Evolutionary conservation across 2,113 vertebrate species (phyloP), one percentile per base, ranked within the genome.

Genomic region (Clinocottus analis): DNA sequence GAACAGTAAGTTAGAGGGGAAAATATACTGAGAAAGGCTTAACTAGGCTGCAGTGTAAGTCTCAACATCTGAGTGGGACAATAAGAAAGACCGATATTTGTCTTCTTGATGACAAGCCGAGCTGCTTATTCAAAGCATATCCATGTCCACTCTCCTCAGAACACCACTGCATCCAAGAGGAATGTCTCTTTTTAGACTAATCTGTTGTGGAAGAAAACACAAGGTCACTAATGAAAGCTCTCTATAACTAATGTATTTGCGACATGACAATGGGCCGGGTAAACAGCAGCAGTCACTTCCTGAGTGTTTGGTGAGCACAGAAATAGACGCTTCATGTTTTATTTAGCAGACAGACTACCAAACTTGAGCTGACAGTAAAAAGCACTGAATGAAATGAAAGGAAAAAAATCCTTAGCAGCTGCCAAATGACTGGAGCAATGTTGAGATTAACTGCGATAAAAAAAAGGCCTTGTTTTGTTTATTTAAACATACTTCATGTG

Each of bases 301-400:
- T 72, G 51, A 43, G 41, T 59, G 66, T 86, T 43, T 70, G 74
- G 37, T 77, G 75, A 82, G 49, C 61, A 79, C 80, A 79, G 82
- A 87, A 90, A 87, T 76, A 89, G 85, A 83, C 4, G 19, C 72
- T 70, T 89, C 77, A 88, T 91, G 60, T 89, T 90, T 91, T 86
- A 91, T 92, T 89, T 61, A 90, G 56, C 60, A 80, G 71, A 85
- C 72, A 63, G 72, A 75, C 53, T 65, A 67, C 79, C 83, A 74
- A 84, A 80, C 87, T 80, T 63, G 77, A 89, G 80, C 65, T 77
- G 80, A 87, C 77, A 51, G 39, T 65, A 70, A 79, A 87, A 87
- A 71, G 69, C 45, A 75, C 67, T 37, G 66, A 31, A 62, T 66
- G 2, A 87, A 69, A 85, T 87, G 80, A 75, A 83, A 77, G 5